Percentiles rank a stretch among this genome's conserved stretches.
Conservation (phyloP, 2,888 invertebrate species). For the Polylopha cassiicola region DNA sequence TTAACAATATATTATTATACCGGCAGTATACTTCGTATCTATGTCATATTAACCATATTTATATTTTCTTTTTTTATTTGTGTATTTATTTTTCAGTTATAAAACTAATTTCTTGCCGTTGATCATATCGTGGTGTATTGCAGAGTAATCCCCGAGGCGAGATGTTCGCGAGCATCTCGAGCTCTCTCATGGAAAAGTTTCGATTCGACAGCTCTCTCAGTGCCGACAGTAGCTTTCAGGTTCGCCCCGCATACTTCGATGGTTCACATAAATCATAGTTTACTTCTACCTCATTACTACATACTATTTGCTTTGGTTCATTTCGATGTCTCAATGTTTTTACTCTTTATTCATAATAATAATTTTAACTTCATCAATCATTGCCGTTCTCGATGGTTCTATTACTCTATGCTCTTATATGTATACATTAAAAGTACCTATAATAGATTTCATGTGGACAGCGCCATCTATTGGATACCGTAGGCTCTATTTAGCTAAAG, state of each 20-base stretch:
- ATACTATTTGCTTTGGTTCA: constrained; percentile 8
- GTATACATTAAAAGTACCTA: too few species aligned
- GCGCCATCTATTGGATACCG: too few species aligned
- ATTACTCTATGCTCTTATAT: too few species aligned
- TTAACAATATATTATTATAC: constrained; percentile 20
- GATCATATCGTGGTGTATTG: constrained; percentile 57
- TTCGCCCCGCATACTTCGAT: constrained; percentile 70
- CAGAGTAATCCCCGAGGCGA: constrained; percentile 87
- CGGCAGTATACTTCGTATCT: constrained; percentile 30
- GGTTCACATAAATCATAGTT: constrained; percentile 43
- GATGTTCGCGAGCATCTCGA: constrained; percentile 89
- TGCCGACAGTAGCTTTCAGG: constrained; percentile 86
- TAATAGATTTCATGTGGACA: too few species aligned
- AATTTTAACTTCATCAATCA: too few species aligned
- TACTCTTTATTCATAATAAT: too few species aligned
- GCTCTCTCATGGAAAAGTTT: constrained; percentile 88
- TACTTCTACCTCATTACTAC: constrained; percentile 26
- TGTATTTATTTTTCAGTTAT: constrained; percentile 24
- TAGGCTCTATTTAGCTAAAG: too few species aligned
- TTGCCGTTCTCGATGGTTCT: too few species aligned
- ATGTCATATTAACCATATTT: constrained; percentile 33
- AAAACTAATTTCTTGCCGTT: constrained; percentile 19
- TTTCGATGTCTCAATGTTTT: constrained; percentile 8
- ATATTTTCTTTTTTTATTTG: constrained; percentile 51
- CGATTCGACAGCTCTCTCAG: constrained; percentile 86